These are phyloP conservation scores for Glossophaga mutica DNA, from an alignment of 2,797 vertebrate species.

Conservation along the genomic window DNA sequence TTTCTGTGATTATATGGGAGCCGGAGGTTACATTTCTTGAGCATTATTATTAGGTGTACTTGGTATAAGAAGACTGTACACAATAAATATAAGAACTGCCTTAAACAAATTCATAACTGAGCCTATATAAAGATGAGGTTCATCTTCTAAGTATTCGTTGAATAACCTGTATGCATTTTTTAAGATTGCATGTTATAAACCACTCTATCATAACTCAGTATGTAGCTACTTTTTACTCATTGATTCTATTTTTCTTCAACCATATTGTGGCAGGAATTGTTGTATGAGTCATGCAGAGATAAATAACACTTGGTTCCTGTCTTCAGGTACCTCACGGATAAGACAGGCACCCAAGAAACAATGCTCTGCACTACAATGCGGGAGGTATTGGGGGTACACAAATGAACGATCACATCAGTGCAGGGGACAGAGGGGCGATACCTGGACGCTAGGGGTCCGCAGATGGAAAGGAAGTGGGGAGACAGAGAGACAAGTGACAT, in stretches of 20 bases:
- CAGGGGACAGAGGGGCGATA: background rate
- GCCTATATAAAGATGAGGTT: background rate
- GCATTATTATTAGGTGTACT: background rate
- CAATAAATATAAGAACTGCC: background rate
- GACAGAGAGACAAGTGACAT: background rate
- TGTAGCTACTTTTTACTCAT: background rate
- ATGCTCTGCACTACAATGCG: background rate
- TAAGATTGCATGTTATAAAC: background rate
- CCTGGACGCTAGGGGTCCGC: background rate
- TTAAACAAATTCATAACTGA: background rate
- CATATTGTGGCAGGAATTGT: background rate
- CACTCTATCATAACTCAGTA: background rate
- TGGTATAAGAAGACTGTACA: background rate
- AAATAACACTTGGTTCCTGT: background rate
- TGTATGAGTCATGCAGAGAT: background rate
- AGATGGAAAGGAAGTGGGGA: background rate
- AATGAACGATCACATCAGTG: background rate
- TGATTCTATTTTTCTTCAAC: background rate
- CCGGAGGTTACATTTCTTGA: background rate
- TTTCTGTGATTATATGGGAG: background rate
- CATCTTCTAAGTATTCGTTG: background rate
- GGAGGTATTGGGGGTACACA: background rate
- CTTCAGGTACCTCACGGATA: background rate
- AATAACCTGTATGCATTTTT: background rate
- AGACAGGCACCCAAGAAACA: background rate